Evolutionary conservation across 2,113 vertebrate species (phyloP).

Genomic region (Sterna hirundo): DNA sequence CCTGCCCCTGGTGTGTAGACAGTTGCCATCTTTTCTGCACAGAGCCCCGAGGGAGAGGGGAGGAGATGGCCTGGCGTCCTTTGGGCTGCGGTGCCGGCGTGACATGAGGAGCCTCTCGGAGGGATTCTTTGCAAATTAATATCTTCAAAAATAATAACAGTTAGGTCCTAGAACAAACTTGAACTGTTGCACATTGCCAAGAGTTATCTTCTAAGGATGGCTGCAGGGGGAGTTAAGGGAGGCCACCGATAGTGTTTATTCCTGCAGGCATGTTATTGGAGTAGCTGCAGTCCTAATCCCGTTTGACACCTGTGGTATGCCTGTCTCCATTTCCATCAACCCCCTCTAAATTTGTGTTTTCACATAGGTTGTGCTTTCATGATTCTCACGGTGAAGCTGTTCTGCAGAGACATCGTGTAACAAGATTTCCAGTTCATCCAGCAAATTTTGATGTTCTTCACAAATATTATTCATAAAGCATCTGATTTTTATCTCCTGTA

Average conservation of each 20-base stretch:
- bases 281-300: not conserved
- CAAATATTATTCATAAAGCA: not conserved
- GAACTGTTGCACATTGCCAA: not conserved
- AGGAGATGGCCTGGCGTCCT: not conserved
- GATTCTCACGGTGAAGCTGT: not conserved
- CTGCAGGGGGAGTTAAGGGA: not conserved
- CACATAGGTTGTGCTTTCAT: not conserved
- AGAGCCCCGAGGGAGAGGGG: not conserved
- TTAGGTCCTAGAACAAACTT: not conserved
- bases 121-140: not conserved
- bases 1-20: not conserved
- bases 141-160: not conserved
- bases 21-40: not conserved
- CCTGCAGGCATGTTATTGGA: not conserved
- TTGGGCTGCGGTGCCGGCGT: accelerated
- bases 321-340: not conserved
- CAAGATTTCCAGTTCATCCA: not conserved
- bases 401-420: not conserved
- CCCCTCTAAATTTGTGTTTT: not conserved
- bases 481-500: not conserved
- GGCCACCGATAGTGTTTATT: not conserved
- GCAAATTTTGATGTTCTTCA: not conserved
- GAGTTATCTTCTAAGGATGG: not conserved
- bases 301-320: not conserved
- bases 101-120: not conserved